Percentiles rank a stretch among this genome's conserved stretches.
Evolutionary conservation across 2,888 invertebrate genomes (phyloP).

Genomic region (Marasmarcha lunaedactyla): DNA sequence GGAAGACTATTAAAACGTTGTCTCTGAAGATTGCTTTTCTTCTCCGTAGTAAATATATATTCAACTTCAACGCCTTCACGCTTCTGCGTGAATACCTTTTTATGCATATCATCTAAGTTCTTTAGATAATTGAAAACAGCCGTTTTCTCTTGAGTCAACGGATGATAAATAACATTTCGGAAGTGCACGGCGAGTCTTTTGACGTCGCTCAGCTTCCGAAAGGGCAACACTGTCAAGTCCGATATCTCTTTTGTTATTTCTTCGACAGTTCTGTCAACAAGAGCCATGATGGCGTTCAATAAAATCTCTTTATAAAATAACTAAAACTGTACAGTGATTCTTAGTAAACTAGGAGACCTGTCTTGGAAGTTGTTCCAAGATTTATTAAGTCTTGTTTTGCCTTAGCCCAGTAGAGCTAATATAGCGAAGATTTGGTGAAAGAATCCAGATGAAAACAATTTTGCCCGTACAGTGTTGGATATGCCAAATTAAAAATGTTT

Average conservation of each 20-base stretch:
- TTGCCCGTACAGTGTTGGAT: slow-evolving; percentile 29
- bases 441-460: slow-evolving; percentile 15
- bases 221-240: slow-evolving; percentile 45
- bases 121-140: slow-evolving; percentile 35
- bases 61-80: slow-evolving; percentile 54
- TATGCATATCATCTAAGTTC: slow-evolving; percentile 40
- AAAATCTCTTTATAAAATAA: slow-evolving; percentile 18
- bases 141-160: slow-evolving; percentile 34
- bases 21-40: slow-evolving; percentile 50
- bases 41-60: slow-evolving; percentile 59
- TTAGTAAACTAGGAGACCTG: slow-evolving; percentile 20
- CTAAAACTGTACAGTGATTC: slow-evolving; percentile 27
- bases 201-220: slow-evolving; percentile 48
- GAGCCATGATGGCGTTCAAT: slow-evolving; percentile 24
- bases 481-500: slow-evolving; percentile 13
- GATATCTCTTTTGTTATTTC: slow-evolving; percentile 31
- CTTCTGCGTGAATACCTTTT: slow-evolving; percentile 37
- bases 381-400: slow-evolving; percentile 15
- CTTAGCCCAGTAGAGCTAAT: slow-evolving; percentile 19
- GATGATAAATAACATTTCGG: slow-evolving; percentile 39
- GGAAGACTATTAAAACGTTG: slow-evolving; percentile 60
- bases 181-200: slow-evolving; percentile 50
- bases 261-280: slow-evolving; percentile 20
- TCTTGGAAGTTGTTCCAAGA: slow-evolving; percentile 24
- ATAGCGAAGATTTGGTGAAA: slow-evolving; percentile 18